A percentile compares a stretch with the other conserved stretches of the same genome.
Evolutionary conservation across 1,140 invertebrate species (phyloP).

Genomic region (Solen grandis): DNA sequence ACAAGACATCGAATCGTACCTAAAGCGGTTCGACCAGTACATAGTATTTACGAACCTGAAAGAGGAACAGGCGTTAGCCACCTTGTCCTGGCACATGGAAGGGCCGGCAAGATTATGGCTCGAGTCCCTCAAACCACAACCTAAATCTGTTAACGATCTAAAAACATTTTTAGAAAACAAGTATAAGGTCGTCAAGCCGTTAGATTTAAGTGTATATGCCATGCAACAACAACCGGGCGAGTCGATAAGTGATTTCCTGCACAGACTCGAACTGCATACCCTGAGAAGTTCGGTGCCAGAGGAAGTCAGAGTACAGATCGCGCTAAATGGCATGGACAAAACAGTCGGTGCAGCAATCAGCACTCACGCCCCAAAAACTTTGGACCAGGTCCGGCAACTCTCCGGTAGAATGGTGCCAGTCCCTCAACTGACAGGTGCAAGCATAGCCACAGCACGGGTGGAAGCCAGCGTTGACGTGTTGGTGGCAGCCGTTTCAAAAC

Average conservation of each 20-base stretch:
- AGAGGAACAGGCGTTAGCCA: neutral
- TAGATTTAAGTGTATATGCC: neutral
- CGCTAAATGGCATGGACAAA: neutral
- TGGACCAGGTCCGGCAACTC: neutral
- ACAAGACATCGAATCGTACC: neutral
- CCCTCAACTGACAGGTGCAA: neutral
- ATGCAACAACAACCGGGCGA: neutral
- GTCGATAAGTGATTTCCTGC: neutral
- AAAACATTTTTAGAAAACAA: neutral
- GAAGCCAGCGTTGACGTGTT: neutral
- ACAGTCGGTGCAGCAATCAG: neutral
- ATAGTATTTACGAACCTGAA: neutral
- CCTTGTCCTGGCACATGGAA: neutral
- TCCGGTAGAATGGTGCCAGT: neutral
- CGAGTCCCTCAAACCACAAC: neutral
- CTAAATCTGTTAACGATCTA: neutral
- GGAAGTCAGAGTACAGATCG: neutral
- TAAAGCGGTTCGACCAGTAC: constrained; percentile 11
- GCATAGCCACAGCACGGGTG: neutral
- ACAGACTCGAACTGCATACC: no score
- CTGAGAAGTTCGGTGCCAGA: no score
- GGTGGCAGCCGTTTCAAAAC: neutral
- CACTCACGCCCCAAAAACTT: neutral
- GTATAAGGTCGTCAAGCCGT: neutral
- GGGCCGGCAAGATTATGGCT: neutral